Percentiles rank a stretch among this genome's conserved stretches.
Conservation (phyloP, 2,888 invertebrate species). For the Netelia inedita region DNA sequence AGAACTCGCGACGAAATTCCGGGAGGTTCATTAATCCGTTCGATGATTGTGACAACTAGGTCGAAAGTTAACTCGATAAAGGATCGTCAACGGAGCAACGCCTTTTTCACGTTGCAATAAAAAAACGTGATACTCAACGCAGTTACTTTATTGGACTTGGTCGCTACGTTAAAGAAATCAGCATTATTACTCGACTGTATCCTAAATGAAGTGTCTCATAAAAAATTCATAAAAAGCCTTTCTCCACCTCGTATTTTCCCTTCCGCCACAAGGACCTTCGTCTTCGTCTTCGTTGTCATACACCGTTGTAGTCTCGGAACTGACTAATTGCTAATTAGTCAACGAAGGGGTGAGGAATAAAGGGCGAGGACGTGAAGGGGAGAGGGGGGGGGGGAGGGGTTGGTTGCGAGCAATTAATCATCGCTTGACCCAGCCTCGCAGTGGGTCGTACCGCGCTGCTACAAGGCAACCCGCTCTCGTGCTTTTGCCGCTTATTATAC, state of each 20-base stretch:
- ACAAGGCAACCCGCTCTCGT: conserved; percentile 45
- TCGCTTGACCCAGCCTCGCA: conserved; percentile 74
- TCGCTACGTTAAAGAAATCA: conserved; percentile 16
- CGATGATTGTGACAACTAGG: no score
- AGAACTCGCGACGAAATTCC: no score
- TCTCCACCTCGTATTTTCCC: conserved; percentile 25
- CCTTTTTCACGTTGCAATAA: background rate
- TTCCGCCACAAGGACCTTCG: conserved; percentile 13
- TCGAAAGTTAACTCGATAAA: no score
- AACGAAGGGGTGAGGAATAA: conserved; percentile 35
- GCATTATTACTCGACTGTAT: conserved; percentile 16
- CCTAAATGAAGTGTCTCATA: conserved; percentile 39
- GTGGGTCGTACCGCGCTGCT: conserved; percentile 59
- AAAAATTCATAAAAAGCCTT: conserved; percentile 53
- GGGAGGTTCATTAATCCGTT: no score
- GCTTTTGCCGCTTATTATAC: conserved; percentile 53
- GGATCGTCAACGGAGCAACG: no score
- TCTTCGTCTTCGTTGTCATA: conserved; percentile 40
- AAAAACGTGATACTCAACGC: background rate
- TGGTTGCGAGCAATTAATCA: conserved; percentile 79
- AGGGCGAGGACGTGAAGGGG: background rate
- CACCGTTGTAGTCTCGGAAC: conserved; percentile 59
- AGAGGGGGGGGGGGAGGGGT: conserved; percentile 28
- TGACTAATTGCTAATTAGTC: conserved; percentile 80
- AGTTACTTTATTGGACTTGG: conserved; percentile 31